These are phyloP conservation scores for Rosalia funebris DNA, from an alignment of 2,888 invertebrate genomes.

Conservation along the genomic window DNA sequence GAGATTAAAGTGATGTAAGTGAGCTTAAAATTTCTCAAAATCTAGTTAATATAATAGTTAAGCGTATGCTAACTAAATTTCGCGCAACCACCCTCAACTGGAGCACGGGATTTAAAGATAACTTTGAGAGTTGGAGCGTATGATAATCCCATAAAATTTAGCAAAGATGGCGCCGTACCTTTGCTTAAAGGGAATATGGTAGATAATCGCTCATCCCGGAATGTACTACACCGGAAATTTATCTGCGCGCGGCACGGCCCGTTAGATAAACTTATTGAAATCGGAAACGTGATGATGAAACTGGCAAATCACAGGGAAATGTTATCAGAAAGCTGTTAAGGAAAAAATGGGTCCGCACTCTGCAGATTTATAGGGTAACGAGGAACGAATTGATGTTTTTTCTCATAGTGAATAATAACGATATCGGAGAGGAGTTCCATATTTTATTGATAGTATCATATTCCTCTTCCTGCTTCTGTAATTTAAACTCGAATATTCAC, in stretches of 20 bases:
- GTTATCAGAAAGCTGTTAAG: slow-evolving; percentile 22
- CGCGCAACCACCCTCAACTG: slow-evolving; percentile 8
- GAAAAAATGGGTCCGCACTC: slow-evolving; percentile 15
- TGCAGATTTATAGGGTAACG: slow-evolving; percentile 14
- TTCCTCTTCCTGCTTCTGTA: no score
- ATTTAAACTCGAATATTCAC: no score
- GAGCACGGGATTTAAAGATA: slow-evolving; percentile 14
- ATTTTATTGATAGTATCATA: neutral
- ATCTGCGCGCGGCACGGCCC: slow-evolving; percentile 42
- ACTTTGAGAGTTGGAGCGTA: slow-evolving; percentile 17
- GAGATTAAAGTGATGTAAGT: slow-evolving; percentile 20
- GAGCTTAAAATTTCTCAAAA: slow-evolving; percentile 25
- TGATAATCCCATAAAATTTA: slow-evolving; percentile 20
- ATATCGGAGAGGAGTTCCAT: neutral
- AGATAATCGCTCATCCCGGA: slow-evolving; percentile 41
- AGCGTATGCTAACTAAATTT: slow-evolving; percentile 24
- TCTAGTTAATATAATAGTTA: slow-evolving; percentile 19
- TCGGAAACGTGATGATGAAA: slow-evolving; percentile 55
- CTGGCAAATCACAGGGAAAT: slow-evolving; percentile 47
- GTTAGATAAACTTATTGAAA: slow-evolving; percentile 56
- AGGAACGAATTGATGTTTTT: neutral
- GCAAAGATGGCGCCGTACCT: slow-evolving; percentile 22
- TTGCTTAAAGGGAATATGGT: slow-evolving; percentile 29
- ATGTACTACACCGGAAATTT: slow-evolving; percentile 47
- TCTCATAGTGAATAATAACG: neutral